Evolutionary conservation across 2,888 invertebrate species (phyloP).

Genomic region (Aproaerema taeniolella): DNA sequence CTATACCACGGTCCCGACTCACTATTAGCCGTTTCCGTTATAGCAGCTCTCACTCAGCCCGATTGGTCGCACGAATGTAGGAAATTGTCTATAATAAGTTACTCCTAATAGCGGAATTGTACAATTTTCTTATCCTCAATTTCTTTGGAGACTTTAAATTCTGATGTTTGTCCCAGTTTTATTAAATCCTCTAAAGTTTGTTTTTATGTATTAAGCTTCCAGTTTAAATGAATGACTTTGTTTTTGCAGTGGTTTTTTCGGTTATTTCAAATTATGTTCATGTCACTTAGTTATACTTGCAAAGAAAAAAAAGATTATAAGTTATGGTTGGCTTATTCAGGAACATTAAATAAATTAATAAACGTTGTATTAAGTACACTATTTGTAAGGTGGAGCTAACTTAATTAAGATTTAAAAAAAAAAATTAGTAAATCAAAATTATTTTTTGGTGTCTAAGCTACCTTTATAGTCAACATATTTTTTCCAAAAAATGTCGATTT

Average conservation of each 20-base stretch:
- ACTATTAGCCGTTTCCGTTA: constrained; percentile 57
- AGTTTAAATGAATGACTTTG: too few relatives aligned
- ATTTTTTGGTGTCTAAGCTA: too few relatives aligned
- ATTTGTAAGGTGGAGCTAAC: too few relatives aligned
- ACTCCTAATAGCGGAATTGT: constrained; percentile 50
- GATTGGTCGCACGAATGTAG: constrained; percentile 58
- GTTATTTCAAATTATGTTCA: background rate
- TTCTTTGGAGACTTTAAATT: constrained; percentile 46
- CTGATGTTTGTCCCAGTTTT: constrained; percentile 36
- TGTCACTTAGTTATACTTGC: too few relatives aligned
- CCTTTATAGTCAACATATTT: too few relatives aligned
- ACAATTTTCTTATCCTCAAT: constrained; percentile 46
- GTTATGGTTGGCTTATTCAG: constrained; percentile 3
- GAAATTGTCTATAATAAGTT: constrained; percentile 63
- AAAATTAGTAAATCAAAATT: too few relatives aligned
- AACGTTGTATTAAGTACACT: too few relatives aligned
- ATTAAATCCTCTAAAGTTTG: too few relatives aligned
- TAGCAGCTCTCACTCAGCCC: constrained; percentile 58
- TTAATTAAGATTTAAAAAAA: too few relatives aligned
- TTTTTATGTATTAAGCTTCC: too few relatives aligned
- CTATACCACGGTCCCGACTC: constrained; percentile 43
- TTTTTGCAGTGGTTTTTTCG: background rate
- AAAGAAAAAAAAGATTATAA: background rate
- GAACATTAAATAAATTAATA: too few relatives aligned
- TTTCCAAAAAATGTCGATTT: too few relatives aligned